Percentiles rank a stretch among this genome's conserved stretches.
Evolutionary conservation across 2,888 invertebrate species (phyloP).

Genomic region (Marronus borbonicus): DNA sequence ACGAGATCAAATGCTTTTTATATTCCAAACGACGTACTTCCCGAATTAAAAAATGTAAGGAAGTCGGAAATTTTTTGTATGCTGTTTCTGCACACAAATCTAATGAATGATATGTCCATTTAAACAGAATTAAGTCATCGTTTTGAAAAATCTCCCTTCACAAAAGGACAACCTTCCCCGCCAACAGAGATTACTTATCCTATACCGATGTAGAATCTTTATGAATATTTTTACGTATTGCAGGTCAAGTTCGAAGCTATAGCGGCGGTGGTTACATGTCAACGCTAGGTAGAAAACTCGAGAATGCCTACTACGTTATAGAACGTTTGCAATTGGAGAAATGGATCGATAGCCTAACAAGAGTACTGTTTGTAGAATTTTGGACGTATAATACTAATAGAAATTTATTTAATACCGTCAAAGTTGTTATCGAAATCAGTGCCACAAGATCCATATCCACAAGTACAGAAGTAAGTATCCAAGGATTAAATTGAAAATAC

Average conservation of each 20-base stretch:
- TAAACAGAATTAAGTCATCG: no score
- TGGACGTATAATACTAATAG: conserved; percentile 57
- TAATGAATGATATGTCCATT: no score
- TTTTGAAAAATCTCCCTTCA: no score
- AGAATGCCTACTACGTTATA: conserved; percentile 55
- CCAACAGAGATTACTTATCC: no score
- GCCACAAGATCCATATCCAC: conserved; percentile 42
- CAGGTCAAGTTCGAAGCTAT: conserved; percentile 54
- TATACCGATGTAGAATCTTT: no score
- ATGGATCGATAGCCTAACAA: conserved; percentile 56
- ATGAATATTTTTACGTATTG: no score
- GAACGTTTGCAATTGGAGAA: conserved; percentile 49
- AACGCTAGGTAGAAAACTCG: conserved; percentile 53
- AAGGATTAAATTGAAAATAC: not conserved
- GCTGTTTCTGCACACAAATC: no score
- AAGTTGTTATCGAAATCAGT: conserved; percentile 54
- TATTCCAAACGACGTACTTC: no score
- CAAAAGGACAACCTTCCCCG: no score
- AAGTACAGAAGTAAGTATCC: conserved; percentile 25
- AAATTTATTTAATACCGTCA: conserved; percentile 56
- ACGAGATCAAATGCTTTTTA: no score
- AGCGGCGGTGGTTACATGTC: conserved; percentile 56
- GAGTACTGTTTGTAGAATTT: conserved; percentile 57
- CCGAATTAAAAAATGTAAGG: no score
- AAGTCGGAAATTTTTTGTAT: no score